Evolutionary conservation across 1,140 invertebrate genomes (phyloP), one percentile per base, ranked within the genome.

Genomic region (Rhagoletis zephyria): DNA sequence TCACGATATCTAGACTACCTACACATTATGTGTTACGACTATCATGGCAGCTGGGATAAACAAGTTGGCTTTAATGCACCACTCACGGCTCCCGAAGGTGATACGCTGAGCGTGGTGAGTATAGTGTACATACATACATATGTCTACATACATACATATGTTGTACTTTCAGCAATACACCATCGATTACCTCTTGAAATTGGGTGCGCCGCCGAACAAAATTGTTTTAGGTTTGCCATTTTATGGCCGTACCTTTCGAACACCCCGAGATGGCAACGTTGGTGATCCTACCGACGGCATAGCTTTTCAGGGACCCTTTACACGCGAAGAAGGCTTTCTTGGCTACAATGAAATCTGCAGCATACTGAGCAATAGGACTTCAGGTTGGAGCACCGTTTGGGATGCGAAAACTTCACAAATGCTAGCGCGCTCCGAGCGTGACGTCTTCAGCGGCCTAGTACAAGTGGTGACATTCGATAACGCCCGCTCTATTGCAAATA

Each of bases 21-120:
- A 42, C 97, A 98, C 89, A 94, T 98, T 88, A 98, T 98, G 97
- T 96, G 96, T 87, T 98, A 98, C 90, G 97, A 98, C 93, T 98
- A 97, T 93, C 97, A 98, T 90, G 97, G 97, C 4, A 94, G 95
- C 4, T 98, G 97, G 97, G 96, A 98, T 89, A 94, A 93, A 0
- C 94, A 94, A 74, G 95, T 97, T 0, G 96, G 96, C 1, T 95
- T 96, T 40, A 97, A 97, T 90, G 95, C 97, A 0, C 96, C 95
- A 1, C 88, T 96, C 85, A 91, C 91, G 88, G 94, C 95, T 45
- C 87, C 90, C 7, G 94, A 94, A 42, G 88, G 90, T 40, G 92
- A 91, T 91, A 94, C 95, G 45, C 90, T 96, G 0, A 96, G 94
- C 93, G 94, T 96, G 91, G 95, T 96, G 92, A 94, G 94, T 94